Conservation (phyloP, 2,797 vertebrate genomes). For the Champsocephalus esox region DNA sequence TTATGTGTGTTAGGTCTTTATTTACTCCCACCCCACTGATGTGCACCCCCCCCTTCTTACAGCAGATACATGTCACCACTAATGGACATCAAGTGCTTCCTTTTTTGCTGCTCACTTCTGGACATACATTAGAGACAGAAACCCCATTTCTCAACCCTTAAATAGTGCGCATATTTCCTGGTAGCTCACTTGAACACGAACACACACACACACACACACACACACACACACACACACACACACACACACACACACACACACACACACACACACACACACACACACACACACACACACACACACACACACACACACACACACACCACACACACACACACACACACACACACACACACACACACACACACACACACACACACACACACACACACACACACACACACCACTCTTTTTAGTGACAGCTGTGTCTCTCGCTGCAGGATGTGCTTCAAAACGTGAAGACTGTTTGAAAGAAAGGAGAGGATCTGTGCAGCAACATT, state of each 20-base stretch:
- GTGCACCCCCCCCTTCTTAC: conserved; percentile 62
- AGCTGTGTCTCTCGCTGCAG: conserved; percentile 62
- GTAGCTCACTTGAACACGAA: neutral
- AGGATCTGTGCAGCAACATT: conserved; percentile 79
- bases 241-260: conserved; percentile 11
- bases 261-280: conserved; percentile 3
- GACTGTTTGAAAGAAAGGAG: conserved; percentile 82
- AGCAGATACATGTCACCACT: conserved; percentile 82
- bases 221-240: conserved; percentile 3
- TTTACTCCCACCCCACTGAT: conserved; percentile 61
- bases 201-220: conserved; percentile 8
- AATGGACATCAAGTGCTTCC: conserved; percentile 87
- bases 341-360: neutral
- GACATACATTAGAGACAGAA: conserved; percentile 80
- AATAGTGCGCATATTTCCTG: conserved; percentile 56
- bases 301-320: conserved; percentile 1
- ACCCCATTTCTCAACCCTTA: conserved; percentile 72
- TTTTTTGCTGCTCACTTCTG: conserved; percentile 68
- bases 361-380: conserved; percentile 3
- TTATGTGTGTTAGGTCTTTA: conserved; percentile 72
- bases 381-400: conserved; percentile 16
- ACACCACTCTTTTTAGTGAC: conserved; percentile 33
- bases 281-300: conserved; percentile 3
- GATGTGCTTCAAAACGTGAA: conserved; percentile 80
- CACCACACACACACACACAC: neutral